These are phyloP conservation scores for Brachypterus glaber DNA, from an alignment of 2,888 invertebrate genomes.

Conservation along the genomic window DNA sequence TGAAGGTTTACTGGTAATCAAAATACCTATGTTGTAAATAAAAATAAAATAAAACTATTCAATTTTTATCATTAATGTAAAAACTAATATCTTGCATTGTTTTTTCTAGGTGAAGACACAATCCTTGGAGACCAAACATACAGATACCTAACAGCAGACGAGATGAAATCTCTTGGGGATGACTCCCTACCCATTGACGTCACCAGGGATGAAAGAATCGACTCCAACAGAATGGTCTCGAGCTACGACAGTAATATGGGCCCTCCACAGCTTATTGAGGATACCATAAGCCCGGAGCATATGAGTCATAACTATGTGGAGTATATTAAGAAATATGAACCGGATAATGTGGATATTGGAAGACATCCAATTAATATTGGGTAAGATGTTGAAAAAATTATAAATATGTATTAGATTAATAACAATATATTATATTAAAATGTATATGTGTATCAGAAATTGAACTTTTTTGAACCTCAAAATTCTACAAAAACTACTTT, in stretches of 20 bases:
- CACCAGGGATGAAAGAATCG: constrained; percentile 79
- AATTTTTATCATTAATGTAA: too few species aligned
- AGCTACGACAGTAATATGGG: constrained; percentile 42
- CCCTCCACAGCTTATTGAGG: constrained; percentile 51
- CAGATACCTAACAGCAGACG: constrained; percentile 86
- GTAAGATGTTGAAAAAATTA: constrained; percentile 47
- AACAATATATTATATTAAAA: too few species aligned
- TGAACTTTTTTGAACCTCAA: too few species aligned
- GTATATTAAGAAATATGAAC: constrained; percentile 47
- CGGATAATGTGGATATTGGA: constrained; percentile 49
- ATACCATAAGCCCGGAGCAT: constrained; percentile 55
- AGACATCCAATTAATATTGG: constrained; percentile 54
- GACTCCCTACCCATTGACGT: constrained; percentile 90
- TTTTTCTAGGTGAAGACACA: constrained; percentile 72
- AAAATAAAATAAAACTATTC: too few species aligned
- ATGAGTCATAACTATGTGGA: constrained; percentile 43
- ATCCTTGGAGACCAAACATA: constrained; percentile 85
- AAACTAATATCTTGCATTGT: too few species aligned
- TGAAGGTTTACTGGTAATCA: too few species aligned
- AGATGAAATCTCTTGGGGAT: constrained; percentile 91
- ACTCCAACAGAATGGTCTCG: constrained; percentile 52
- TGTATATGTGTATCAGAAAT: too few species aligned
- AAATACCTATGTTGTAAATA: too few species aligned
- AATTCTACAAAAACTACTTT: too few species aligned
- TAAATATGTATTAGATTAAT: constrained; percentile 3